These are phyloP conservation scores for Cinclus mexicanus DNA, from an alignment of 2,113 vertebrate genomes.

Conservation along the genomic window DNA sequence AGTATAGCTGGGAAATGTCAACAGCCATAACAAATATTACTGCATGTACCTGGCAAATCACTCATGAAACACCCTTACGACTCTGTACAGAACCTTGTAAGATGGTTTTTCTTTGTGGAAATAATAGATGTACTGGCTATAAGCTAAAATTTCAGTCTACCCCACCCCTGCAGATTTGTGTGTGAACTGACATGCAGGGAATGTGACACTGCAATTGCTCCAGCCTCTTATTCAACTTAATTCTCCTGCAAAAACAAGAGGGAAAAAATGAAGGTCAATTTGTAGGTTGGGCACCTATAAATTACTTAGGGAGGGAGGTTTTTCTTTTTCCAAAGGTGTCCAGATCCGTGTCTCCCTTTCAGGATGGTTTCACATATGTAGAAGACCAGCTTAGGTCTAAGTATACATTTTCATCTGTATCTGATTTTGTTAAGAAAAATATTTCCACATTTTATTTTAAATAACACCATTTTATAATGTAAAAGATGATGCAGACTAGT, in stretches of 20 bases:
- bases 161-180: not conserved
- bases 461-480: not conserved
- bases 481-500: not conserved
- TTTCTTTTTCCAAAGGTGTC: not conserved
- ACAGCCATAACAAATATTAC: slow-evolving; percentile 38
- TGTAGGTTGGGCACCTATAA: not conserved
- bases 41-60: slow-evolving; percentile 33
- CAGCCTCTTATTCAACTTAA: not conserved
- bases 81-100: slow-evolving; percentile 8
- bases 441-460: not conserved
- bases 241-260: not conserved
- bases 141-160: not conserved
- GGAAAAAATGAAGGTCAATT: not conserved
- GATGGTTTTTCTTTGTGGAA: slow-evolving; percentile 3
- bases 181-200: not conserved
- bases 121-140: not conserved
- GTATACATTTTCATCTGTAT: not conserved
- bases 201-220: not conserved
- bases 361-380: not conserved
- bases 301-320: not conserved
- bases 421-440: not conserved
- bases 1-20: slow-evolving; percentile 2
- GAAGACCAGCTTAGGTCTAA: not conserved
- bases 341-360: not conserved
- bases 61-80: slow-evolving; percentile 24